Conservation (phyloP, 2,888 invertebrate genomes). For the Andrena hattorfiana region DNA sequence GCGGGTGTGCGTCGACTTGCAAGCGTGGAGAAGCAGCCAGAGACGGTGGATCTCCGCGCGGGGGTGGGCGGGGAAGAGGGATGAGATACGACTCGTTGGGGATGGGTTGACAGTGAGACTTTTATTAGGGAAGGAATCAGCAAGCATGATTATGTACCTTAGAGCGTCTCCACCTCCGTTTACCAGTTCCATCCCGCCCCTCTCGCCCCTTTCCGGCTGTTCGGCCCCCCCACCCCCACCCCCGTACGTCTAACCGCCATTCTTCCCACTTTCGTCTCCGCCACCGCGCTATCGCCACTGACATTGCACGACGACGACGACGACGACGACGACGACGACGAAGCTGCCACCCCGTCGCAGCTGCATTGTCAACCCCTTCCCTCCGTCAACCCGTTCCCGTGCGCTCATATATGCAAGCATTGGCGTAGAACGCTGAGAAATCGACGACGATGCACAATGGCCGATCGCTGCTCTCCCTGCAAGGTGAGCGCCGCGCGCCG, state of each 20-base stretch:
- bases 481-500: slow-evolving; percentile 3
- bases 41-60: slow-evolving; percentile 21
- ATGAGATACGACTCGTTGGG: slow-evolving; percentile 63
- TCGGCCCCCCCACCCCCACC: slow-evolving; percentile 22
- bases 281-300: slow-evolving; percentile 52
- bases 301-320: slow-evolving; percentile 65
- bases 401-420: slow-evolving; percentile 72
- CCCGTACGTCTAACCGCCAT: slow-evolving; percentile 54
- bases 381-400: slow-evolving; percentile 49
- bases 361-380: slow-evolving; percentile 74
- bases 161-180: slow-evolving; percentile 79
- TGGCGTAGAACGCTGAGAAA: slow-evolving; percentile 74
- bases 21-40: slow-evolving; percentile 17
- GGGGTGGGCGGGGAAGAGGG: slow-evolving; percentile 27
- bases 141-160: slow-evolving; percentile 85
- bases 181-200: slow-evolving; percentile 47
- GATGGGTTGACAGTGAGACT: slow-evolving; percentile 81
- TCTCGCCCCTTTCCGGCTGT: slow-evolving; percentile 6
- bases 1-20: slow-evolving; percentile 29
- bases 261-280: slow-evolving; percentile 53
- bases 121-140: slow-evolving; percentile 85
- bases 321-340: slow-evolving; percentile 54
- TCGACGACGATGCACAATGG: slow-evolving; percentile 45
- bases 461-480: slow-evolving; percentile 36
- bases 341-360: slow-evolving; percentile 68